Conservation (phyloP, 2,888 invertebrate genomes). For the Philereme vetulata region DNA sequence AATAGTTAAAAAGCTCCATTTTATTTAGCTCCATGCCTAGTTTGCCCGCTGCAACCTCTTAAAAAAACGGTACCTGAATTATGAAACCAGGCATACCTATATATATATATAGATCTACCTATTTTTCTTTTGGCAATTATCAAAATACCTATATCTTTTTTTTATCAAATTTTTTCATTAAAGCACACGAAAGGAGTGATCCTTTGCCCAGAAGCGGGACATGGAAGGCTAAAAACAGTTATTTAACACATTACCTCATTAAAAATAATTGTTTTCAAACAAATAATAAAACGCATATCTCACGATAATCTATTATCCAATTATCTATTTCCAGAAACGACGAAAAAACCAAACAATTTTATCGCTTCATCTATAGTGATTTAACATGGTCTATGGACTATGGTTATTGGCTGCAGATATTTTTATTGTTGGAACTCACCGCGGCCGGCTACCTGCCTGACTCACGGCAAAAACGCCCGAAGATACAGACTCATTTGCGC, state of each 20-base stretch:
- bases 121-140: too few relatives aligned
- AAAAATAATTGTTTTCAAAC: background rate
- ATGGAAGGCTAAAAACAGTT: too few relatives aligned
- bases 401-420: constrained; percentile 12
- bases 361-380: constrained; percentile 23
- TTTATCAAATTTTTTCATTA: too few relatives aligned
- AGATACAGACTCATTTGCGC: constrained; percentile 35
- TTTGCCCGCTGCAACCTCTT: too few relatives aligned
- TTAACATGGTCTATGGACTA: constrained; percentile 9
- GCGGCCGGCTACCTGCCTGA: constrained; percentile 32
- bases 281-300: constrained; percentile 3
- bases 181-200: too few relatives aligned
- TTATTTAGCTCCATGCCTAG: too few relatives aligned
- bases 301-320: background rate
- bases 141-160: too few relatives aligned
- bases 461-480: constrained; percentile 33
- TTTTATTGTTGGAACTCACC: constrained; percentile 5
- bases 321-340: constrained; percentile 16
- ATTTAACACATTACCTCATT: background rate
- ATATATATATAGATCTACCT: too few relatives aligned
- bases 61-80: too few relatives aligned
- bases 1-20: too few relatives aligned
- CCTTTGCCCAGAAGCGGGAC: too few relatives aligned
- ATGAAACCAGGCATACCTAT: too few relatives aligned
- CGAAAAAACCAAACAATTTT: constrained; percentile 19